A percentile compares a stretch with the other conserved stretches of the same genome.
Conservation (phyloP, 2,888 invertebrate genomes). For the Rutpela maculata region DNA sequence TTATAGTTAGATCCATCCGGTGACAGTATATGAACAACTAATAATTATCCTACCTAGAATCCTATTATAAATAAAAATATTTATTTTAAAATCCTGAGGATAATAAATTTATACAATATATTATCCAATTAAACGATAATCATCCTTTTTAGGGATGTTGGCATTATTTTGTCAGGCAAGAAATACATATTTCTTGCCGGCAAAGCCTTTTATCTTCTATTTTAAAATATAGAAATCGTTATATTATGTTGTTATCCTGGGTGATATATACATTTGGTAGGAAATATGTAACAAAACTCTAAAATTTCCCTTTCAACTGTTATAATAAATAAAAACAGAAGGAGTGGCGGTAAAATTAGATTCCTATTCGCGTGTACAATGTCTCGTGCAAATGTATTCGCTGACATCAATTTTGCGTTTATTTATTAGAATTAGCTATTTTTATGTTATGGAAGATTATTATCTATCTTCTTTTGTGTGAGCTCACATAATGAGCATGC, state of each 20-base stretch:
- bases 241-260: neutral
- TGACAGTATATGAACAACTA: too few species aligned
- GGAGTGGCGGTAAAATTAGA: neutral
- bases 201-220: conserved; percentile 2
- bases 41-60: too few species aligned
- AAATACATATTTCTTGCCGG: neutral
- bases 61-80: neutral
- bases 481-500: too few species aligned
- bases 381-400: neutral
- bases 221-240: conserved; percentile 3
- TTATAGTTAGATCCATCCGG: too few species aligned
- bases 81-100: neutral
- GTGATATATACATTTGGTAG: conserved; percentile 1
- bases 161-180: neutral
- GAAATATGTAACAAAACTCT: neutral
- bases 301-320: neutral
- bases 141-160: neutral
- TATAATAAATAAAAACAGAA: neutral
- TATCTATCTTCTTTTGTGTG: too few species aligned
- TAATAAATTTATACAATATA: neutral
- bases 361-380: neutral
- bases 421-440: too few species aligned
- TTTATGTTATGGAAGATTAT: too few species aligned
- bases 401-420: too few species aligned
- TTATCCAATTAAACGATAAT: neutral